These are phyloP conservation scores for Semnornis frantzii DNA, from an alignment of 2,113 vertebrate genomes.

Conservation along the genomic window DNA sequence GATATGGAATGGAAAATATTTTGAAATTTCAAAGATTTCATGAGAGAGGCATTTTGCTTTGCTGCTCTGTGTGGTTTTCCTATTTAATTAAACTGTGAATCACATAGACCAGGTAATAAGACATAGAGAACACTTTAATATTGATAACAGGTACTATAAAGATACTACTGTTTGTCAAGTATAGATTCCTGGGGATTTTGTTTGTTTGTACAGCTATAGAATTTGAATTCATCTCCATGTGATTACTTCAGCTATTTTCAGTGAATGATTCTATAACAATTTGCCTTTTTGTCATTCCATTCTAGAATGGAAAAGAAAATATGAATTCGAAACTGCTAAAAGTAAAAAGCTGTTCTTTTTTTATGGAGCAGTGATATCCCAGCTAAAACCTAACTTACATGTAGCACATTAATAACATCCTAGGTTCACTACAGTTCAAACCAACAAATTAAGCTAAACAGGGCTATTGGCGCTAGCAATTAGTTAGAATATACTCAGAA, in stretches of 20 bases:
- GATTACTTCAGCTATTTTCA: constrained; percentile 46
- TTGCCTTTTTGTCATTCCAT: constrained; percentile 7
- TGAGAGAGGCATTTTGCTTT: not conserved
- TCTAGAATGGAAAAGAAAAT: constrained; percentile 4
- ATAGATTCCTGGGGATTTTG: constrained; percentile 40
- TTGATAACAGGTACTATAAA: constrained; percentile 14
- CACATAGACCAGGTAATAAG: constrained; percentile 20
- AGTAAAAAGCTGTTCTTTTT: not conserved
- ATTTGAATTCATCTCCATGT: constrained; percentile 24
- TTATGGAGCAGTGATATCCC: not conserved
- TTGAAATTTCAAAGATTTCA: not conserved
- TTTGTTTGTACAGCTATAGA: constrained; percentile 6
- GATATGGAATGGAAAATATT: not conserved
- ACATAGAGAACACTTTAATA: constrained; percentile 25
- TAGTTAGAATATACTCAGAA: not conserved
- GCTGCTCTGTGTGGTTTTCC: not conserved
- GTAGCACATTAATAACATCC: not conserved
- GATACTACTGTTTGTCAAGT: constrained; percentile 28
- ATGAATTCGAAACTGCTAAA: not conserved
- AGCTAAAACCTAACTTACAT: not conserved
- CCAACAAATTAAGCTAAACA: constrained; percentile 2
- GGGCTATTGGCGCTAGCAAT: not conserved
- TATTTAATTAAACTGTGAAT: constrained; percentile 40
- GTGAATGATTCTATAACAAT: not conserved
- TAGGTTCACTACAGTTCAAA: constrained; percentile 5